These are phyloP conservation scores for Galleria mellonella DNA, from an alignment of 1,140 invertebrate genomes.

Conservation along the genomic window DNA sequence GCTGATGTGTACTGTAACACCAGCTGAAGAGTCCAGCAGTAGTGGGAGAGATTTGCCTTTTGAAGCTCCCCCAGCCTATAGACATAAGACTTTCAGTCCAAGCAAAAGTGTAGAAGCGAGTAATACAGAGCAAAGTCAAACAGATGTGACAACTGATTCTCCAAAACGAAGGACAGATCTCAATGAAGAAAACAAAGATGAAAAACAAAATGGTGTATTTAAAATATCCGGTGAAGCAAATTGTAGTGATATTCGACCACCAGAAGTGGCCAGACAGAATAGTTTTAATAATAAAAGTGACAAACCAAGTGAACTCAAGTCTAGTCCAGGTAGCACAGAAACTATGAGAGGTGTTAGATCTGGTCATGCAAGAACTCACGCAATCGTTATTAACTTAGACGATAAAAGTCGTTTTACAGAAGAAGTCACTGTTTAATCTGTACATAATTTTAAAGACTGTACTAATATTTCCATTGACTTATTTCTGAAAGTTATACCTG, in stretches of 20 bases:
- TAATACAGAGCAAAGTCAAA: constrained; percentile 58
- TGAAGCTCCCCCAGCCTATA: constrained; percentile 61
- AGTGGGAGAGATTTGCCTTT: constrained; percentile 64
- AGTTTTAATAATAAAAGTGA: constrained; percentile 51
- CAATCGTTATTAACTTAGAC: constrained; percentile 85
- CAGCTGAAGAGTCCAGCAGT: constrained; percentile 67
- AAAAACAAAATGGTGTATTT: constrained; percentile 60
- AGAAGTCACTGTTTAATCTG: constrained; percentile 83
- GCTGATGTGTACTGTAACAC: constrained; percentile 68
- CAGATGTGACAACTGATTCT: constrained; percentile 59
- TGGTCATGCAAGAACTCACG: constrained; percentile 80
- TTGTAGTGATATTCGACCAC: constrained; percentile 60
- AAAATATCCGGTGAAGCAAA: constrained; percentile 64
- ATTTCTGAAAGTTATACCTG: constrained; percentile 8
- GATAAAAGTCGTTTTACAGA: constrained; percentile 87
- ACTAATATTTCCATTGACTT: constrained; percentile 28
- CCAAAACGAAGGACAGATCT: constrained; percentile 43
- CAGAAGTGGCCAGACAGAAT: constrained; percentile 49
- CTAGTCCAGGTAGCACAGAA: constrained; percentile 55
- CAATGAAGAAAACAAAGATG: constrained; percentile 43
- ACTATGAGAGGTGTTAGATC: constrained; percentile 73
- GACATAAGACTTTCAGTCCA: constrained; percentile 71
- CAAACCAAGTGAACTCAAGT: constrained; percentile 48
- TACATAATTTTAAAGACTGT: constrained; percentile 36
- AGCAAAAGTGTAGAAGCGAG: constrained; percentile 65